Percentiles rank a stretch among this genome's conserved stretches.
These are phyloP conservation scores for Chloroclysta siterata DNA, from an alignment of 2,888 invertebrate genomes.

Conservation along the genomic window DNA sequence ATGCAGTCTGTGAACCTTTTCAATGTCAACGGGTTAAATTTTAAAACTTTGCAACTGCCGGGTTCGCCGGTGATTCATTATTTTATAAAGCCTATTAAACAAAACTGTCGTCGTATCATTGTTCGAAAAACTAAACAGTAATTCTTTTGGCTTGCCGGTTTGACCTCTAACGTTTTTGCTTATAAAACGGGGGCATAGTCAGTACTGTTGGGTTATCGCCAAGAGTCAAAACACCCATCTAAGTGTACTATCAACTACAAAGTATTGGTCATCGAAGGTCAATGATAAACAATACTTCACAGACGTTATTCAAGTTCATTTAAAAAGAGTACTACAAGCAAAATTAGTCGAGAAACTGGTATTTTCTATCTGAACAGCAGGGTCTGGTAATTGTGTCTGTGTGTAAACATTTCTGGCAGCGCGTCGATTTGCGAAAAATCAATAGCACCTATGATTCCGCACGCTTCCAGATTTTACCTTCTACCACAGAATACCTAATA, in stretches of 20 bases:
- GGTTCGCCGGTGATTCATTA: conserved; percentile 30
- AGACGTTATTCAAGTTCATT: neutral
- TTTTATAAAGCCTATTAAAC: conserved; percentile 17
- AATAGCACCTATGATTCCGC: conserved; percentile 41
- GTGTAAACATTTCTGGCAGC: conserved; percentile 40
- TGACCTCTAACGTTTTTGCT: conserved; percentile 18
- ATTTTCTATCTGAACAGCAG: conserved; percentile 7
- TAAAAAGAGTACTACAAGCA: neutral
- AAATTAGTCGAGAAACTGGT: conserved; percentile 1
- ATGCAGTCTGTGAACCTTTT: conserved; percentile 48
- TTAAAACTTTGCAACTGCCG: conserved; percentile 18
- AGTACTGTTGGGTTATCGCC: conserved; percentile 11
- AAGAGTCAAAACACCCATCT: conserved; percentile 3
- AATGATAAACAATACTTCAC: neutral
- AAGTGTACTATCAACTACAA: neutral
- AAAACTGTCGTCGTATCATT: conserved; percentile 14
- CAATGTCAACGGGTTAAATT: conserved; percentile 52
- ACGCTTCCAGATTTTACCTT: conserved; percentile 39
- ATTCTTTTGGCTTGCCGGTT: neutral
- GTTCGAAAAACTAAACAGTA: conserved; percentile 17
- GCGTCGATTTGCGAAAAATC: conserved; percentile 50
- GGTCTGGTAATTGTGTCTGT: conserved; percentile 6
- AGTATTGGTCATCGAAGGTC: conserved; percentile 6
- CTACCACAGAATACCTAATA: neutral
- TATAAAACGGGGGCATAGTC: conserved; percentile 16